Percentiles rank a stretch among this genome's conserved stretches.
Evolutionary conservation across 1,140 invertebrate species (phyloP).

Genomic region (Leguminivora glycinivorella): DNA sequence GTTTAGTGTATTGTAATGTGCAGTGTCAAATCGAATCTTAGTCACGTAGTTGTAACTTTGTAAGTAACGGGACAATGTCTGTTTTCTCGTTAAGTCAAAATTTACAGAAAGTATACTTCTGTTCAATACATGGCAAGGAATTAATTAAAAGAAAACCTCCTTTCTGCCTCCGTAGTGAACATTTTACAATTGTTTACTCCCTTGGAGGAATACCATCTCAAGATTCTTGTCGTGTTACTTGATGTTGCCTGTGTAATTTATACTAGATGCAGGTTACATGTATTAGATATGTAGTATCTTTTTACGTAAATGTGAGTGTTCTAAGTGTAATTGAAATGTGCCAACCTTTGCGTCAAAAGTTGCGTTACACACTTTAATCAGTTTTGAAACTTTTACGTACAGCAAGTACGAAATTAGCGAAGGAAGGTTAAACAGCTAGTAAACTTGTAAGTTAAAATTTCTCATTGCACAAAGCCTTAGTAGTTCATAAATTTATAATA

Average conservation of each 20-base stretch:
- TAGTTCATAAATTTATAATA: background rate
- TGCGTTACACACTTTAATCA: background rate
- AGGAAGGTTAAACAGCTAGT: background rate
- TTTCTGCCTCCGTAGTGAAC: background rate
- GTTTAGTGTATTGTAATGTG: background rate
- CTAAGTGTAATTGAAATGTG: background rate
- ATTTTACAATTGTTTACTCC: background rate
- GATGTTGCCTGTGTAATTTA: background rate
- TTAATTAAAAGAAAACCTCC: background rate
- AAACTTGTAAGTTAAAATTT: background rate
- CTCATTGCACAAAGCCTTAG: background rate
- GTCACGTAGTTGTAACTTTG: background rate
- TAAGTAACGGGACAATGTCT: background rate
- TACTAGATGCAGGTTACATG: background rate
- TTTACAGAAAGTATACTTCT: background rate
- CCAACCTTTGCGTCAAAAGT: background rate
- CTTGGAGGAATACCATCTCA: background rate
- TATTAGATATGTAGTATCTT: background rate
- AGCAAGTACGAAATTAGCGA: too few species aligned
- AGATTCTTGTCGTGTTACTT: too few species aligned
- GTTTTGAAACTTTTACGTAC: background rate
- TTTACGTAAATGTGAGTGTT: background rate
- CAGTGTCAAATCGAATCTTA: constrained; percentile 7
- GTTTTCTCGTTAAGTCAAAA: background rate
- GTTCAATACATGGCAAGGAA: background rate